Evolutionary conservation across 2,888 invertebrate species (phyloP).

Genomic region (Cerceris rybyensis): DNA sequence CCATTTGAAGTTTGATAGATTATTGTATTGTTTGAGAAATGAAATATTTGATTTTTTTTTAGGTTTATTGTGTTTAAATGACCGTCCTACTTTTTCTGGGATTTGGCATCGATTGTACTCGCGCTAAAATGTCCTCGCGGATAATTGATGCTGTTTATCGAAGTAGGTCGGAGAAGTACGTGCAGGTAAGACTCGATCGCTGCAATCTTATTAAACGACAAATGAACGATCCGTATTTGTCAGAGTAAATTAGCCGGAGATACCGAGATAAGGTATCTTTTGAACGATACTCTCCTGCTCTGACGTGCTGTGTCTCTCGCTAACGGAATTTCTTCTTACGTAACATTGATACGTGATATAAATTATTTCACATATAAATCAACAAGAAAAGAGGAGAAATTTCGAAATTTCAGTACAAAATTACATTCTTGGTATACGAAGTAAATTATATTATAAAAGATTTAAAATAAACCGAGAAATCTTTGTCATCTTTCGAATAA

Average conservation of each 20-base stretch:
- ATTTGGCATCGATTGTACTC: constrained; percentile 26
- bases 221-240: constrained; percentile 65
- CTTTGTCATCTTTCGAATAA: not conserved
- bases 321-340: not conserved
- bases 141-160: constrained; percentile 59
- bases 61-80: no score
- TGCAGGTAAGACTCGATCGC: constrained; percentile 37
- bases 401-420: no score
- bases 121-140: constrained; percentile 46
- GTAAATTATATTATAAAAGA: no score
- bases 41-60: no score
- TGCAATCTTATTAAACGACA: constrained; percentile 41
- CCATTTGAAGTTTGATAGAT: no score
- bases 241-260: constrained; percentile 63
- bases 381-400: no score
- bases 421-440: no score
- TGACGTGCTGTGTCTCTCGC: constrained; percentile 25
- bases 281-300: constrained; percentile 31
- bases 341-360: not conserved
- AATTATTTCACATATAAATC: no score
- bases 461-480: no score
- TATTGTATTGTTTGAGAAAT: no score
- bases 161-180: constrained; percentile 57
- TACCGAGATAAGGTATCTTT: constrained; percentile 55
- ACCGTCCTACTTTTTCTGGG: no score